phyloP scores from a whole-genome alignment of 2,888 invertebrate genomes.

The Volucella inflata region DNA sequence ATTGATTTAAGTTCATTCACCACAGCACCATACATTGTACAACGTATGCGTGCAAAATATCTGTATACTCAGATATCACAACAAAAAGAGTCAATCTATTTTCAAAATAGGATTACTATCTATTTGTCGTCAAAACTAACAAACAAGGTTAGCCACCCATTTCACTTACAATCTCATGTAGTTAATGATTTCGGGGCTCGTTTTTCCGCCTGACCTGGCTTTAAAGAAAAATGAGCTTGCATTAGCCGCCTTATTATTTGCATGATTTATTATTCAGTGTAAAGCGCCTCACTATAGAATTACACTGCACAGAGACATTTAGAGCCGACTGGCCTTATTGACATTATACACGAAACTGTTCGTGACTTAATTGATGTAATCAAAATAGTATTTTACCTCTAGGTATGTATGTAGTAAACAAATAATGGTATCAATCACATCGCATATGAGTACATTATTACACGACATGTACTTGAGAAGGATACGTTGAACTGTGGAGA shows the following conservation, averaged over 20 bases:
- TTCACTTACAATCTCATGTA: slow-evolving; percentile 15
- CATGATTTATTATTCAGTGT: slow-evolving; percentile 62
- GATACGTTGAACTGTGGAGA: not conserved
- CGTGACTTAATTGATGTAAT: slow-evolving; percentile 60
- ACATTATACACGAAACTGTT: slow-evolving; percentile 60
- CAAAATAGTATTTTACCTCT: slow-evolving; percentile 19
- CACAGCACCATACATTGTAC: no score
- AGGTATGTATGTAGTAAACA: not conserved
- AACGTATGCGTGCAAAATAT: not conserved
- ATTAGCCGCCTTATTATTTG: slow-evolving; percentile 34
- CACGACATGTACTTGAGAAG: not conserved
- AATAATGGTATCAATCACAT: slow-evolving; percentile 14
- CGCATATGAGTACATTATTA: slow-evolving; percentile 20
- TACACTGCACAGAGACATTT: not conserved
- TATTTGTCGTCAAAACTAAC: not conserved
- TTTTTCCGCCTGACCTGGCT: slow-evolving; percentile 8
- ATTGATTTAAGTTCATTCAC: no score
- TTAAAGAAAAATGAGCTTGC: slow-evolving; percentile 36
- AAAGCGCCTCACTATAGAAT: slow-evolving; percentile 55
- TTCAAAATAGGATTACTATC: slow-evolving; percentile 6
- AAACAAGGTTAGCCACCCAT: slow-evolving; percentile 17
- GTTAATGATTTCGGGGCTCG: slow-evolving; percentile 2
- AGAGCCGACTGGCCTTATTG: slow-evolving; percentile 55
- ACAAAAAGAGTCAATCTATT: slow-evolving; percentile 7
- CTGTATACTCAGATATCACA: not conserved